Conservation (phyloP, 2,888 invertebrate genomes). For the Rotaria socialis region DNA sequence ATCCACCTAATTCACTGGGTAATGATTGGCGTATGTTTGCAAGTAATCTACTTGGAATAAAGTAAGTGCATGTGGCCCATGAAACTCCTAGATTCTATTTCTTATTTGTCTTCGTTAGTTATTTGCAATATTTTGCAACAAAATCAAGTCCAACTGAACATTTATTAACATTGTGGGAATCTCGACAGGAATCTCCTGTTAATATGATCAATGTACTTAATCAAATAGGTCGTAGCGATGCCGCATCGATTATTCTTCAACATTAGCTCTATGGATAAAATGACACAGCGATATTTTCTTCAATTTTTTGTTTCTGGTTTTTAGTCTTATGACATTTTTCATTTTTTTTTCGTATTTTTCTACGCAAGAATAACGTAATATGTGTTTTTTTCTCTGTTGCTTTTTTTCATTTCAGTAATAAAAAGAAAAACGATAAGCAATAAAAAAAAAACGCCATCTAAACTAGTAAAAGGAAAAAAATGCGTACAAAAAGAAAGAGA, state of each 20-base stretch:
- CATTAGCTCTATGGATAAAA: neutral
- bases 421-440: neutral
- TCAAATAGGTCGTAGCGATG: conserved; percentile 80
- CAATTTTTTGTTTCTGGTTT: neutral
- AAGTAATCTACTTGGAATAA: conserved; percentile 79
- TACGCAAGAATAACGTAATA: neutral
- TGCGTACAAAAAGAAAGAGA: neutral
- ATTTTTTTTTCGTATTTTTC: neutral
- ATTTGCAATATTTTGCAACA: conserved; percentile 91
- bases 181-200: conserved; percentile 76
- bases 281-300: conserved; percentile 1
- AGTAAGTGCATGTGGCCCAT: conserved; percentile 60
- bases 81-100: neutral
- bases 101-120: conserved; percentile 61
- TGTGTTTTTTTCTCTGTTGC: neutral
- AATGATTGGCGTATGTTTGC: conserved; percentile 94
- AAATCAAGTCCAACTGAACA: conserved; percentile 91
- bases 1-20: conserved; percentile 78
- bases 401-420: conserved; percentile 6
- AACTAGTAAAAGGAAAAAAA: neutral
- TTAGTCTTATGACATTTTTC: neutral
- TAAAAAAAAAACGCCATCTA: neutral
- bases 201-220: conserved; percentile 78
- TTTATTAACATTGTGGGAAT: conserved; percentile 89
- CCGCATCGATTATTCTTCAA: conserved; percentile 68